Conservation (phyloP, 2,888 invertebrate species). For the Cistogaster globosa region DNA sequence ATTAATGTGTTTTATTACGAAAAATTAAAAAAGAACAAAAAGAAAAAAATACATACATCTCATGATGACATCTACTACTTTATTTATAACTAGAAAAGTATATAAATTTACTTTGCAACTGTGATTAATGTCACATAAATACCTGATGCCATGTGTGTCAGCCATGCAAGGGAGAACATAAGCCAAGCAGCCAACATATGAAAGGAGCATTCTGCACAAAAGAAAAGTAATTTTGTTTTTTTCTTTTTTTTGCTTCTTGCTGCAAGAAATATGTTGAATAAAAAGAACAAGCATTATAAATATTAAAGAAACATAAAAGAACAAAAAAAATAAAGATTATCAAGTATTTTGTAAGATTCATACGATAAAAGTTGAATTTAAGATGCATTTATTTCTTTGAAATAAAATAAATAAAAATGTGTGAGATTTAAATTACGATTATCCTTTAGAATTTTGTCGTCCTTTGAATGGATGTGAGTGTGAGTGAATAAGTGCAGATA, state of each 20-base stretch:
- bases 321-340: constrained; percentile 45
- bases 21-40: neutral
- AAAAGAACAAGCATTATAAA: constrained; percentile 10
- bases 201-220: constrained; percentile 27
- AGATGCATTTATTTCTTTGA: constrained; percentile 29
- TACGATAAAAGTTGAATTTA: constrained; percentile 57
- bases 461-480: neutral
- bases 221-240: constrained; percentile 3
- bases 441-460: constrained; percentile 9
- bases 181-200: constrained; percentile 35
- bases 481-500: neutral
- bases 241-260: constrained; percentile 15
- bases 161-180: constrained; percentile 6
- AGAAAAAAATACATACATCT: neutral
- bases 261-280: constrained; percentile 16
- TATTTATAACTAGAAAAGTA: constrained; percentile 58
- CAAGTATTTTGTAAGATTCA: constrained; percentile 62
- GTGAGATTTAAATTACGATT: constrained; percentile 45
- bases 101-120: constrained; percentile 53
- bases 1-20: neutral
- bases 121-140: constrained; percentile 67
- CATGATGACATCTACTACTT: constrained; percentile 47
- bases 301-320: constrained; percentile 32
- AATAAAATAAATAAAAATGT: constrained; percentile 23
- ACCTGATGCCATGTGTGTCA: constrained; percentile 47